Evolutionary conservation across 1,140 invertebrate genomes (phyloP).

Genomic region (Plutomurus gul): DNA sequence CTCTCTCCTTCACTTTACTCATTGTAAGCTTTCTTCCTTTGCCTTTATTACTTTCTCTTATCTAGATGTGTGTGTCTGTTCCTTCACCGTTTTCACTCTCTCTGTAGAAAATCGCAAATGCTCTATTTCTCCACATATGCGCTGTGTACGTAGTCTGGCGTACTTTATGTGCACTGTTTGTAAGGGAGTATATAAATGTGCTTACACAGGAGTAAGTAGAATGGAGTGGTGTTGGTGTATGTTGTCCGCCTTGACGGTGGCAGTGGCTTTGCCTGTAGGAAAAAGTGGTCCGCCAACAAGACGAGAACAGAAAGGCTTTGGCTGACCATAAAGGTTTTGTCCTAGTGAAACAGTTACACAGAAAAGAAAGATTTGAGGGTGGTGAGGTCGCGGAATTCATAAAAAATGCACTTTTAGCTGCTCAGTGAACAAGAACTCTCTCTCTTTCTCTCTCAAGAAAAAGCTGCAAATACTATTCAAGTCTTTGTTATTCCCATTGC

Average conservation of each 20-base stretch:
- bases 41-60: slow-evolving; percentile 27
- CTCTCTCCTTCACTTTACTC: background rate
- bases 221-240: background rate
- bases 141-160: background rate
- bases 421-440: background rate
- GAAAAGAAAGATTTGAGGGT: background rate
- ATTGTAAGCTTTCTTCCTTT: slow-evolving; percentile 18
- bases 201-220: background rate
- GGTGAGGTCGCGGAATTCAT: background rate
- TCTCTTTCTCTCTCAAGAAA: background rate
- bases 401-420: slow-evolving; percentile 13
- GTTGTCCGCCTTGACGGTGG: background rate
- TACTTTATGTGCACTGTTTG: background rate
- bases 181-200: background rate
- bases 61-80: too few relatives aligned
- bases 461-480: background rate
- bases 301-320: background rate
- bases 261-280: background rate
- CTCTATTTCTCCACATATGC: background rate
- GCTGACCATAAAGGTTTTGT: background rate
- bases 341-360: slow-evolving; percentile 20
- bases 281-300: background rate
- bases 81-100: too few relatives aligned
- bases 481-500: background rate
- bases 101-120: background rate